These are phyloP conservation scores for Ciona savignyi DNA, from an alignment of 23 tunicate genomes.

Conservation along the genomic window DNA sequence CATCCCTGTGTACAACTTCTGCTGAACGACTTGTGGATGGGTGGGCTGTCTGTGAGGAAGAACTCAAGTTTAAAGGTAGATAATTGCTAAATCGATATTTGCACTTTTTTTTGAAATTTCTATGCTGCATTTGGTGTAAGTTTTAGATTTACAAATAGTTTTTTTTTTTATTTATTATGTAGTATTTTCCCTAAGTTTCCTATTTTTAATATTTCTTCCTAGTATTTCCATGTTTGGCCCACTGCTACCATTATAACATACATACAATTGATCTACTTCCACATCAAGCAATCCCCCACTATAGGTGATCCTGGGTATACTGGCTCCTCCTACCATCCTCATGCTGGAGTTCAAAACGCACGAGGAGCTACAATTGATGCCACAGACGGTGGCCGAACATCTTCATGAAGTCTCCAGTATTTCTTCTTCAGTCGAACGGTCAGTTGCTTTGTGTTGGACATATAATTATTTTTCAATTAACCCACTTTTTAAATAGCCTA, in stretches of 20 bases:
- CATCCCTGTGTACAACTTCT: constrained; percentile 93
- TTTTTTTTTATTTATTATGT: background rate
- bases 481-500: background rate
- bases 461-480: background rate
- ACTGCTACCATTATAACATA: no score
- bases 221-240: no score
- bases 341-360: constrained; percentile 69
- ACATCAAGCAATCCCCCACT: no score
- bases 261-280: no score
- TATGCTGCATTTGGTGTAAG: no score
- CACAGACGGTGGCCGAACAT: constrained; percentile 89
- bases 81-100: no score
- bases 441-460: no score
- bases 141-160: background rate
- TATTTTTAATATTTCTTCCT: no score
- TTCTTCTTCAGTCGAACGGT: constrained; percentile 47
- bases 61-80: constrained; percentile 70
- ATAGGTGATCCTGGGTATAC: constrained; percentile 71
- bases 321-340: constrained; percentile 44
- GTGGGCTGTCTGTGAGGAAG: constrained; percentile 78
- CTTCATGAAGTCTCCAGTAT: constrained; percentile 63
- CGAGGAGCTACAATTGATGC: constrained; percentile 74
- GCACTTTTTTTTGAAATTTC: no score
- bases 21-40: constrained; percentile 97
- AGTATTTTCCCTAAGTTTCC: no score